Percentiles rank a stretch among this genome's conserved stretches.
Conservation (phyloP, 2,113 vertebrate genomes). For the Tympanuchus pallidicinctus region DNA sequence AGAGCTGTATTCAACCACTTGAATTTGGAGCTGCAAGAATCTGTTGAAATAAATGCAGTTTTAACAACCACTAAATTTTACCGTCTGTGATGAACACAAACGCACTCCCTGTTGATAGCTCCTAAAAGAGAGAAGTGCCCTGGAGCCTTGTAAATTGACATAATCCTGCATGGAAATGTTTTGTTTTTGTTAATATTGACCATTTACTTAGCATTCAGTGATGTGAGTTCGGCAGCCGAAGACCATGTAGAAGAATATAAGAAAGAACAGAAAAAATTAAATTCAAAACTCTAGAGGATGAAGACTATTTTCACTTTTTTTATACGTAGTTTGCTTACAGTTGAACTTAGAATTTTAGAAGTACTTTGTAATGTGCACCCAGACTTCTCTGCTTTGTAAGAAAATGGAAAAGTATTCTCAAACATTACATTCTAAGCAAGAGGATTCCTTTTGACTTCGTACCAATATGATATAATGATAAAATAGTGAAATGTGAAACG, state of each 20-base stretch:
- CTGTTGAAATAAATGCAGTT: not conserved
- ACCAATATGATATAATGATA: not conserved
- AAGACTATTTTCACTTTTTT: not conserved
- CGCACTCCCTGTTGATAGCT: not conserved
- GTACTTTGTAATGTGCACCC: not conserved
- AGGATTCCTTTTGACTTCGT: not conserved
- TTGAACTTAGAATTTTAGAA: not conserved
- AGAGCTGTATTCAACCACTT: not conserved
- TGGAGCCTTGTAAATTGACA: fast-evolving
- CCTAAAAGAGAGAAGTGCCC: not conserved
- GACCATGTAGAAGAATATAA: not conserved
- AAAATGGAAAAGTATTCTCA: not conserved
- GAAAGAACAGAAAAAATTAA: not conserved
- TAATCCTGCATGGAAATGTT: not conserved
- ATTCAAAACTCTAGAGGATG: not conserved
- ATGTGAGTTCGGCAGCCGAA: not conserved
- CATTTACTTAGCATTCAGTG: not conserved
- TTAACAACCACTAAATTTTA: not conserved
- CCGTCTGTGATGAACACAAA: not conserved
- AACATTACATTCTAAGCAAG: not conserved
- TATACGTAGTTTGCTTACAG: not conserved
- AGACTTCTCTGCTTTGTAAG: not conserved
- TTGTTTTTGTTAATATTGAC: not conserved
- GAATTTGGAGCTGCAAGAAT: not conserved
- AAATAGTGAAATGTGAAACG: not conserved